phyloP scores from a whole-genome alignment of 2,888 invertebrate species.

The Desoria tigrina region DNA sequence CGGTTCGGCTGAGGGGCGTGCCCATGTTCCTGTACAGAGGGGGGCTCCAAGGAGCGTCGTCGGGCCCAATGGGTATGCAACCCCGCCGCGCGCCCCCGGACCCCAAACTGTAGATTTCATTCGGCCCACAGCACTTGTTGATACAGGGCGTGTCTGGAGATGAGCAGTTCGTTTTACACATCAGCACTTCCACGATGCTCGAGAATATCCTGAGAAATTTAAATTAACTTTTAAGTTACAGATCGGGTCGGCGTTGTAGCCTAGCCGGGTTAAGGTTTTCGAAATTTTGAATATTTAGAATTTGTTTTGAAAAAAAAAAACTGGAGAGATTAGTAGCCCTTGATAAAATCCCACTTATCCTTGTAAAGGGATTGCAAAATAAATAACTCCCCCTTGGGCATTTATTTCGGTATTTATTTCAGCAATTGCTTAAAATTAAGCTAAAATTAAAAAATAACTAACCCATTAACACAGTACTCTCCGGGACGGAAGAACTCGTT shows the following conservation, averaged over 20 bases:
- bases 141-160: constrained; percentile 37
- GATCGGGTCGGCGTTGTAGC: too few species aligned
- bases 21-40: constrained; percentile 34
- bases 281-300: too few species aligned
- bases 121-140: constrained; percentile 42
- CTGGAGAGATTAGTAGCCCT: too few species aligned
- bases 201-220: constrained; percentile 28
- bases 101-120: constrained; percentile 42
- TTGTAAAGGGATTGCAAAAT: too few species aligned
- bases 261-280: not conserved
- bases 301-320: too few species aligned
- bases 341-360: too few species aligned
- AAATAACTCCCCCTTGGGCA: too few species aligned
- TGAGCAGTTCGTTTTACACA: constrained; percentile 42
- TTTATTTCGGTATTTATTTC: too few species aligned
- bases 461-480: constrained; percentile 36
- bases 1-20: constrained; percentile 18
- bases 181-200: constrained; percentile 41
- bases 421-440: too few species aligned
- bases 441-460: too few species aligned
- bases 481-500: constrained; percentile 37
- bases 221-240: too few species aligned
- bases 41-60: constrained; percentile 34
- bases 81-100: constrained; percentile 35
- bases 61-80: constrained; percentile 24